Evolutionary conservation across 2,113 vertebrate genomes (phyloP).

Genomic region (Rattus norvegicus): DNA sequence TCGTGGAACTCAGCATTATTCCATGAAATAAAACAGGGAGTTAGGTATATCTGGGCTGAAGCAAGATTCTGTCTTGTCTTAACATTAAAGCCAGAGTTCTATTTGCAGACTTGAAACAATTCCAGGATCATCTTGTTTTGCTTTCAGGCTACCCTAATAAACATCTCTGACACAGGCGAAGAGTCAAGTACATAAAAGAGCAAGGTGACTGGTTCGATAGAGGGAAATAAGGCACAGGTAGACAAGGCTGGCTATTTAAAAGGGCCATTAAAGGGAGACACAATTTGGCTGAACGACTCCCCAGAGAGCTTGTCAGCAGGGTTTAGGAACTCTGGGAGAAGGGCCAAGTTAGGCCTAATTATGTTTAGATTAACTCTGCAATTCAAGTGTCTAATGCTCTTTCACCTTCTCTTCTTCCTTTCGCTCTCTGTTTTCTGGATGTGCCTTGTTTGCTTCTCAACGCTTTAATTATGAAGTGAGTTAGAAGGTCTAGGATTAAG

Average conservation of each 20-base stretch:
- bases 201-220: constrained; percentile 76
- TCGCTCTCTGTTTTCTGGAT: not conserved
- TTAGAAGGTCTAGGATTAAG: constrained; percentile 73
- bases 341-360: constrained; percentile 83
- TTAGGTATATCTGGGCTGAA: not conserved
- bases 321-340: constrained; percentile 86
- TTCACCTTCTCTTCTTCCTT: not conserved
- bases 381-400: constrained; percentile 81
- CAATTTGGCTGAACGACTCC: constrained; percentile 56
- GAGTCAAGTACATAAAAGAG: constrained; percentile 46
- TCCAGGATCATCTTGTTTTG: constrained; percentile 16
- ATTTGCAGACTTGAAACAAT: not conserved
- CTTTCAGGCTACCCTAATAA: constrained; percentile 24
- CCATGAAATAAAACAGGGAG: not conserved
- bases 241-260: constrained; percentile 75
- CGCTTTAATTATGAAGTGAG: constrained; percentile 12
- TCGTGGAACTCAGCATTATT: not conserved
- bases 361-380: constrained; percentile 85
- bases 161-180: constrained; percentile 10
- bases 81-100: not conserved
- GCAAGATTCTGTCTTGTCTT: not conserved
- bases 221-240: constrained; percentile 59
- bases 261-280: constrained; percentile 79
- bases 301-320: constrained; percentile 71
- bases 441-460: not conserved